These are phyloP conservation scores for Hassar affinis DNA, from an alignment of 2,113 vertebrate species.

Conservation along the genomic window DNA sequence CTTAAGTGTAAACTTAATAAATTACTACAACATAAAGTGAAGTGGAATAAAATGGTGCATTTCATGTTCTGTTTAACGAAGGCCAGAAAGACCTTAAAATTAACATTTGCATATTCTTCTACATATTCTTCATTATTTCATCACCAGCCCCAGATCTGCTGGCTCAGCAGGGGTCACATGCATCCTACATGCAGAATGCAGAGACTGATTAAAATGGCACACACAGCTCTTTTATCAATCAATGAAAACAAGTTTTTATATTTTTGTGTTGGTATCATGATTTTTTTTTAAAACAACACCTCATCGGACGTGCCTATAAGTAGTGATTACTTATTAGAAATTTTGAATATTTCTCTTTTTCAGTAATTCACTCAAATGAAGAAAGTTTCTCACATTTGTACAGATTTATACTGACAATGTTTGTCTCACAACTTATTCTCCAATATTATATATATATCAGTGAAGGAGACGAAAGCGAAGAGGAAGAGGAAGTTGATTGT, in stretches of 20 bases:
- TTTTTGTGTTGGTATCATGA: background rate
- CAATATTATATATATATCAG: constrained; percentile 65
- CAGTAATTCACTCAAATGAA: background rate
- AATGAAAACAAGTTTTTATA: background rate
- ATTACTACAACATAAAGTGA: too few species aligned
- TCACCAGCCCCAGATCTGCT: background rate
- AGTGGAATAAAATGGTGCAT: background rate
- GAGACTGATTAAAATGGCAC: background rate
- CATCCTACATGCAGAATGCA: background rate
- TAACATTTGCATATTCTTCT: background rate
- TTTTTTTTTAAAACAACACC: background rate
- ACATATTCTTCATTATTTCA: background rate
- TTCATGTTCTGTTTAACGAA: background rate
- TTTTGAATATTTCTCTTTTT: background rate
- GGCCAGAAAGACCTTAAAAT: background rate
- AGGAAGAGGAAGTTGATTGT: constrained; percentile 98
- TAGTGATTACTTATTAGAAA: background rate
- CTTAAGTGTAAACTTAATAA: background rate
- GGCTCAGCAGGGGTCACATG: background rate
- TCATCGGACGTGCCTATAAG: background rate
- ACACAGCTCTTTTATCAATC: background rate
- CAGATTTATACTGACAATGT: background rate
- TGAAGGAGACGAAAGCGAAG: constrained; percentile 99
- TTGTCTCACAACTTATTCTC: background rate
- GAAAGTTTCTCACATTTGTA: background rate